These are phyloP conservation scores for Lasioglossum calceatum DNA, from an alignment of 2,888 invertebrate species.

Conservation along the genomic window DNA sequence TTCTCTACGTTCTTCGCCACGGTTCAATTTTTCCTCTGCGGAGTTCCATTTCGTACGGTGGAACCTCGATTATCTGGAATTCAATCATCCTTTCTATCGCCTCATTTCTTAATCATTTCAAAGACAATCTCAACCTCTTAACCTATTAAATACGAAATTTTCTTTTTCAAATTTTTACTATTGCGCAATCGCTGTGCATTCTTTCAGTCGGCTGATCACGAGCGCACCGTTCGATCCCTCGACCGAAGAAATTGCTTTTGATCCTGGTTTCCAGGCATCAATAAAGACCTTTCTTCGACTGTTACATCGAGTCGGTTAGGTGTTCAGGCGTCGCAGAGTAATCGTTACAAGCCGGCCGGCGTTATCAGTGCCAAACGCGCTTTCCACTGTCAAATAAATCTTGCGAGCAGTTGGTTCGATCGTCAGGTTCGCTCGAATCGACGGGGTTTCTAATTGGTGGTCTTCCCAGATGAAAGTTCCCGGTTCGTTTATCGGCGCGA, in stretches of 20 bases:
- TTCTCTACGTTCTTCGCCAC: not conserved
- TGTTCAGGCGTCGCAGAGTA: not conserved
- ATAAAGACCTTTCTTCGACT: not conserved
- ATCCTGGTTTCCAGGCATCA: not conserved
- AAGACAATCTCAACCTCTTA: no score
- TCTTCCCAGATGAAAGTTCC: constrained; percentile 15
- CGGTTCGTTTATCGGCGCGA: not conserved
- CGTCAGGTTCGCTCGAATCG: not conserved
- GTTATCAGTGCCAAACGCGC: not conserved
- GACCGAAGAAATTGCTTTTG: not conserved
- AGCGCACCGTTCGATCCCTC: not conserved
- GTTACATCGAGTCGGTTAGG: not conserved
- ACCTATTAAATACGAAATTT: no score
- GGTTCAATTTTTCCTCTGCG: not conserved
- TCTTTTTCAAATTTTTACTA: no score
- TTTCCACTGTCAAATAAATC: constrained; percentile 5
- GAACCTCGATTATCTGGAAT: no score
- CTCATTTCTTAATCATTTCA: no score
- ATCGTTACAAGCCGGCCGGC: not conserved
- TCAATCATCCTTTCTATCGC: no score
- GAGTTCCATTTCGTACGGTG: not conserved
- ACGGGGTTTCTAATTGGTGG: constrained; percentile 16
- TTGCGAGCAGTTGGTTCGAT: not conserved
- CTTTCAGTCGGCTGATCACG: no score
- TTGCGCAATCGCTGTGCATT: no score